Percentiles rank a stretch among this genome's conserved stretches.
Evolutionary conservation across 1,140 invertebrate genomes (phyloP).

Genomic region (Chrysomallon squamiferum): DNA sequence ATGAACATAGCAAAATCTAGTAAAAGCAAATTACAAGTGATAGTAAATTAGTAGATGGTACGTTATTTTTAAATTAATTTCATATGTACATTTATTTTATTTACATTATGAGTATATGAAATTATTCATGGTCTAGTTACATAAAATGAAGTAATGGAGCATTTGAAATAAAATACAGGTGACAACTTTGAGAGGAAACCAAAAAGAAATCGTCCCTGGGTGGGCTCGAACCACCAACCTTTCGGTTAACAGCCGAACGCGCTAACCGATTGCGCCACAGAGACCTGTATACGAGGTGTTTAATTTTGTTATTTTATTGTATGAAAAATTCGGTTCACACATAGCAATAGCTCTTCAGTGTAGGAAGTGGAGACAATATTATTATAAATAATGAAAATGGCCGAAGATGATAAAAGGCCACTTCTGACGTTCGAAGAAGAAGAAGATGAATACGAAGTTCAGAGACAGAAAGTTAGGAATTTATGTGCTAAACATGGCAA

Average conservation of each 20-base stretch:
- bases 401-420: background rate
- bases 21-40: too few relatives aligned
- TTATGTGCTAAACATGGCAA: background rate
- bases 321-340: background rate
- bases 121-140: too few relatives aligned
- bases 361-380: too few relatives aligned
- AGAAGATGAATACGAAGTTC: background rate
- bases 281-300: conserved; percentile 9
- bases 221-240: conserved; percentile 55
- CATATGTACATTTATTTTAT: too few relatives aligned
- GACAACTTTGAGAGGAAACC: too few relatives aligned
- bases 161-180: too few relatives aligned
- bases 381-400: conserved; percentile 2
- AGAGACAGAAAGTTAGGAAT: conserved; percentile 1
- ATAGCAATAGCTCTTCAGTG: background rate
- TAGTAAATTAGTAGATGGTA: too few relatives aligned
- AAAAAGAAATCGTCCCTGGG: conserved; percentile 38
- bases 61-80: too few relatives aligned
- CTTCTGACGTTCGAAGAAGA: conserved; percentile 1
- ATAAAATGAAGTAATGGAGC: too few relatives aligned
- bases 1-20: too few relatives aligned
- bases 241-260: conserved; percentile 57
- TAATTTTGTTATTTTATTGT: background rate
- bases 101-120: too few relatives aligned
- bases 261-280: conserved; percentile 43